Percentiles rank a stretch among this genome's conserved stretches.
These are phyloP conservation scores for Antennarius maculatus DNA, from an alignment of 2,797 vertebrate species.

Conservation along the genomic window DNA sequence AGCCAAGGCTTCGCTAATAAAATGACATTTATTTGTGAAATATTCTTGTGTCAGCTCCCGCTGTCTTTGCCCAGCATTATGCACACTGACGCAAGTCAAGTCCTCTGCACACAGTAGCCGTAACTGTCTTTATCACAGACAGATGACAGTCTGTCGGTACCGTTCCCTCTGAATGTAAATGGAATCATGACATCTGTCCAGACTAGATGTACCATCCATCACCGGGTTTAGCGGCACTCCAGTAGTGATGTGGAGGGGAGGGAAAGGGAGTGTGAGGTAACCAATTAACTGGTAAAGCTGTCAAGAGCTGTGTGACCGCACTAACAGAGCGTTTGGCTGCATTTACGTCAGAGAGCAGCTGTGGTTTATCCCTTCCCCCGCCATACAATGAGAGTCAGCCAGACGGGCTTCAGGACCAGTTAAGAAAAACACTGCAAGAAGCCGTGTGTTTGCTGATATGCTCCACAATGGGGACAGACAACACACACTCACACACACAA, in stretches of 20 bases:
- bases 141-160: slow-evolving; percentile 36
- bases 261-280: slow-evolving; percentile 63
- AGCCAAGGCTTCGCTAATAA: neutral
- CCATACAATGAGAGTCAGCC: slow-evolving; percentile 56
- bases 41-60: slow-evolving; percentile 17
- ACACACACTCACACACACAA: slow-evolving; percentile 36
- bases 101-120: slow-evolving; percentile 21
- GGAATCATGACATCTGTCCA: slow-evolving; percentile 44
- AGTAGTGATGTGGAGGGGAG: slow-evolving; percentile 29
- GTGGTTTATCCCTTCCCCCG: slow-evolving; percentile 57
- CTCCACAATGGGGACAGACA: slow-evolving; percentile 43
- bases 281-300: slow-evolving; percentile 73
- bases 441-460: slow-evolving; percentile 52
- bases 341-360: slow-evolving; percentile 83
- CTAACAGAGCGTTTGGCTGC: slow-evolving; percentile 79
- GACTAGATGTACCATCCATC: slow-evolving; percentile 37
- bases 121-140: slow-evolving; percentile 34
- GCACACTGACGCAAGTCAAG: slow-evolving; percentile 7
- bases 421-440: slow-evolving; percentile 63
- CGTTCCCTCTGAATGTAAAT: slow-evolving; percentile 36
- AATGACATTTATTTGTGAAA: neutral
- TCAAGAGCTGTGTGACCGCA: slow-evolving; percentile 75
- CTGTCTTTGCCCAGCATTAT: slow-evolving; percentile 4
- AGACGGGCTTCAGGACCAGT: slow-evolving; percentile 57
- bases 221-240: slow-evolving; percentile 38